Percentiles rank a stretch among this genome's conserved stretches.
Evolutionary conservation across 2,888 invertebrate genomes (phyloP).

Genomic region (Xanthia icteritia): DNA sequence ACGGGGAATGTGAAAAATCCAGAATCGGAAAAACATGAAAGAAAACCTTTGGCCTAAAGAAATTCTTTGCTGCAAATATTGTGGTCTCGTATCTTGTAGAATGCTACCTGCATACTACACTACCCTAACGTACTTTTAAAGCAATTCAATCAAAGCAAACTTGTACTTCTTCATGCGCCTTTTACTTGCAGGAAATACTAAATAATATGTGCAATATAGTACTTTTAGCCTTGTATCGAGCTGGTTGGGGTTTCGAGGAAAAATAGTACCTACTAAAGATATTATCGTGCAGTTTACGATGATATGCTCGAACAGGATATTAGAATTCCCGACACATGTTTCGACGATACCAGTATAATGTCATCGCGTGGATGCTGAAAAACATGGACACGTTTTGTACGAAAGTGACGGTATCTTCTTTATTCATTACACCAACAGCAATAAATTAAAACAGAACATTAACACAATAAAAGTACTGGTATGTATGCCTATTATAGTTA

Average conservation of each 20-base stretch:
- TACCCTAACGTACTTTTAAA: constrained; percentile 13
- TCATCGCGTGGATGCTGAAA: background rate
- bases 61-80: constrained; percentile 32
- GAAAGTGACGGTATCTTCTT: background rate
- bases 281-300: constrained; percentile 55
- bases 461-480: too few relatives aligned
- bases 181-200: constrained; percentile 51
- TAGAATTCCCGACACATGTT: constrained; percentile 41
- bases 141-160: constrained; percentile 45
- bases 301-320: constrained; percentile 61
- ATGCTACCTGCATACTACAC: constrained; percentile 22
- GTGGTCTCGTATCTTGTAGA: constrained; percentile 9
- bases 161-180: constrained; percentile 36
- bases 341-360: constrained; percentile 1
- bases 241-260: constrained; percentile 29
- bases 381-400: background rate
- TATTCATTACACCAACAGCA: too few relatives aligned
- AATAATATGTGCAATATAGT: constrained; percentile 49
- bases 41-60: background rate
- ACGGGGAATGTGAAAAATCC: background rate
- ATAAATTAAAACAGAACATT: too few relatives aligned
- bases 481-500: too few relatives aligned
- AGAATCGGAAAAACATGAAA: constrained; percentile 16
- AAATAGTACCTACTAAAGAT: constrained; percentile 53
- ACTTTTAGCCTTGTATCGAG: constrained; percentile 24